Evolutionary conservation across 2,113 vertebrate genomes (phyloP).

Genomic region (Cryptotis parvus): DNA sequence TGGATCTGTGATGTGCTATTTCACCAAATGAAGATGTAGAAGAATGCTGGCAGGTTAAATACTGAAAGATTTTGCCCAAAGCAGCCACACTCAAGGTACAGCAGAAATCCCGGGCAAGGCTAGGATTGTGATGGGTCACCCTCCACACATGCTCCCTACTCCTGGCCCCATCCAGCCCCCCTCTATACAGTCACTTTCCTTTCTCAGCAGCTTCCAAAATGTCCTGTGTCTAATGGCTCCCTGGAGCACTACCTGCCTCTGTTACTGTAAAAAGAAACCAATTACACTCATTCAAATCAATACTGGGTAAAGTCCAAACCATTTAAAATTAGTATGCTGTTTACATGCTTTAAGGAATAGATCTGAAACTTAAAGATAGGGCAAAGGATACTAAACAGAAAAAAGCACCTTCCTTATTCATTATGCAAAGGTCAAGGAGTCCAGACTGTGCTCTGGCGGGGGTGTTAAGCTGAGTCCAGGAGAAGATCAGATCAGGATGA

Average conservation of each 20-base stretch:
- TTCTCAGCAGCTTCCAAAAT: conserved; percentile 42
- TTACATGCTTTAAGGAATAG: conserved; percentile 40
- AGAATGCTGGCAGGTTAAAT: background rate
- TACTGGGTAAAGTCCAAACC: conserved; percentile 44
- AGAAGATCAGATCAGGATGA: background rate
- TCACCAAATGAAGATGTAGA: conserved; percentile 36
- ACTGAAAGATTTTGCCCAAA: background rate
- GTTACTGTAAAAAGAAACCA: conserved; percentile 54
- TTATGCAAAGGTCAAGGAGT: background rate
- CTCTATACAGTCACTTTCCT: no score
- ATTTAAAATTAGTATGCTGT: conserved; percentile 31
- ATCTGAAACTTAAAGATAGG: conserved; percentile 48
- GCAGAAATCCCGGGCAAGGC: background rate
- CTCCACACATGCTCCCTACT: background rate
- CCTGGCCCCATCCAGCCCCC: background rate
- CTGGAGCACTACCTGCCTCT: conserved; percentile 22
- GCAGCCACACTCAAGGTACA: background rate
- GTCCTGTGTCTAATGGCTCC: conserved; percentile 26
- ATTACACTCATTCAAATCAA: conserved; percentile 60
- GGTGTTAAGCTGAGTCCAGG: background rate
- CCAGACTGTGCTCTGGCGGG: background rate
- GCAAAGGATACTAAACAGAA: conserved; percentile 37
- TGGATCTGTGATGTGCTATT: conserved; percentile 6
- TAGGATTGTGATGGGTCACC: background rate
- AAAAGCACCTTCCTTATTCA: background rate